Evolutionary conservation across 2,888 invertebrate genomes (phyloP), one percentile per base, ranked within the genome.

Genomic region (Agonopterix alstromeriana): DNA sequence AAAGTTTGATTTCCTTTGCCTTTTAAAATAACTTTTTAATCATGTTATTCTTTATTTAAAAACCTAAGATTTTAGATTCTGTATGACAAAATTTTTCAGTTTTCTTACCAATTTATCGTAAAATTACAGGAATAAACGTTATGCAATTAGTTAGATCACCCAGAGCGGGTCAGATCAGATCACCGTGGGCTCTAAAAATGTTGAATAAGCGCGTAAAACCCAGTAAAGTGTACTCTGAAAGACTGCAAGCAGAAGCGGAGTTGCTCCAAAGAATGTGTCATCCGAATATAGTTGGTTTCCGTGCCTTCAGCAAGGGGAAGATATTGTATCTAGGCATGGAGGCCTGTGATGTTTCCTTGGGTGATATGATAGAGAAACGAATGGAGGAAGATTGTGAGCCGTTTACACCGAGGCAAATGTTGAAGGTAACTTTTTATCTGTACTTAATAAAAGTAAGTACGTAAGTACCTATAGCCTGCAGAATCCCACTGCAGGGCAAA

Each of bases 181-280:
- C 96, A 0, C 96, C 96, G 0, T 96, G 96, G 96, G 96, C 96
- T 0, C 85, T 97, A 0, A 97, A 97, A 70, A 93, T 94, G 77
- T 70, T 95, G 1, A 91, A 90, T 57, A 90, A 85, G 46, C 76
- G 77, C 2, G 82, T 85, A 11, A 88, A 87, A 58, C 88, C 88
- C 0, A 73, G 73, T 52, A 69, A 65, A 57, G 79, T 82, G 0
- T 84, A 82, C 55, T 85, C 90, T 2, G 82, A 90, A 12, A 90
- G 95, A 1, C 81, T 96, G 41, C 82, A 90, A 52, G 84, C 89
- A 0, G 97, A 97, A 76, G 96, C 95, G 0, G 90, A 92, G 12
- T 86, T 96, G 43, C 81, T 96, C 10, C 77, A 89, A 67, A 82
- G 71, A 40, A 90, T 97, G 58, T 90, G 91, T 1, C 96, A 97